These are phyloP conservation scores for Agrotis puta DNA, from an alignment of 2,888 invertebrate species.

Conservation along the genomic window DNA sequence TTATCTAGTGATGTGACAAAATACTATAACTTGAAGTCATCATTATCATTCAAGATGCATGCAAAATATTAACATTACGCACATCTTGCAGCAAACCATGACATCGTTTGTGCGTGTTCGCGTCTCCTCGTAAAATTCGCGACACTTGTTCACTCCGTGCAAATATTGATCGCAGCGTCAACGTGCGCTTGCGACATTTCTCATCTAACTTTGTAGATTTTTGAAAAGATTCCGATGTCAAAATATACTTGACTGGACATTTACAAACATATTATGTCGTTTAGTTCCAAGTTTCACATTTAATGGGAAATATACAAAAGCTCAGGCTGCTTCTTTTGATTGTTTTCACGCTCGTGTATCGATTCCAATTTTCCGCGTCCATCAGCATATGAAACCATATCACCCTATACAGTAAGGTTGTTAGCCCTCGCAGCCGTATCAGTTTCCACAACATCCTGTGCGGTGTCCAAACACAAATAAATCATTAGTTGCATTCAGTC, in stretches of 20 bases:
- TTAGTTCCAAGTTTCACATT: neutral
- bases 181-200: slow-evolving; percentile 42
- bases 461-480: slow-evolving; percentile 38
- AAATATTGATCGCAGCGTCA: slow-evolving; percentile 47
- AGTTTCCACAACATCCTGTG: slow-evolving; percentile 40
- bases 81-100: slow-evolving; percentile 55
- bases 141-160: slow-evolving; percentile 29
- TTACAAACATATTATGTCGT: neutral
- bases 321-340: neutral
- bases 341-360: neutral
- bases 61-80: slow-evolving; percentile 5
- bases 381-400: neutral
- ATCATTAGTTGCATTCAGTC: slow-evolving; percentile 20
- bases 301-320: neutral
- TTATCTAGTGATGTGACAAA: too few species aligned
- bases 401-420: neutral
- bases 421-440: slow-evolving; percentile 27
- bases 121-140: slow-evolving; percentile 56
- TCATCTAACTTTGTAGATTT: slow-evolving; percentile 17
- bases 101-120: slow-evolving; percentile 49
- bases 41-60: slow-evolving; percentile 21
- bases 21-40: slow-evolving; percentile 18
- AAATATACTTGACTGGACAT: neutral
- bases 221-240: neutral
- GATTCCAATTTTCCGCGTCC: neutral